Evolutionary conservation across 53 echinoderm and acorn worm species (phyloP).

Genomic region (Stichopus horrens): DNA sequence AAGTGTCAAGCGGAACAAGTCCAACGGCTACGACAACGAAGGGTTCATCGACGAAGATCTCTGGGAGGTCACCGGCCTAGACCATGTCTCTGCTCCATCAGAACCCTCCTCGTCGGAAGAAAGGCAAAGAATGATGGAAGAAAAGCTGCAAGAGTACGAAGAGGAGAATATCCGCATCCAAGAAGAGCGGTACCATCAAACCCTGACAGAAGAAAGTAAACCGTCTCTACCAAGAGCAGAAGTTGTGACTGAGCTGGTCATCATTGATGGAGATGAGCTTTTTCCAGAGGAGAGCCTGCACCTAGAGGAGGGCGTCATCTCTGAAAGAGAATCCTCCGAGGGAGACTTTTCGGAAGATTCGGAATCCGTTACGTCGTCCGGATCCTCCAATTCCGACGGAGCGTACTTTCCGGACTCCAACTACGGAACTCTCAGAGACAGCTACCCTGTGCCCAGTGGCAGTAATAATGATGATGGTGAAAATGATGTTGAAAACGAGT

Average conservation of each 20-base stretch:
- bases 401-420: conserved; percentile 24
- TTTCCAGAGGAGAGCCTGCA: neutral
- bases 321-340: neutral
- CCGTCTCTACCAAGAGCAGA: neutral
- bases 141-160: conserved; percentile 15
- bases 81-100: neutral
- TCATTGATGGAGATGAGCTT: conserved; percentile 10
- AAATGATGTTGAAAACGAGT: neutral
- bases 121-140: neutral
- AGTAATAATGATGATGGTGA: neutral
- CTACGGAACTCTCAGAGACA: conserved; percentile 13
- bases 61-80: conserved; percentile 29
- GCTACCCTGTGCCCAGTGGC: neutral
- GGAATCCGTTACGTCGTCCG: neutral
- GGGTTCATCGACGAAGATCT: neutral
- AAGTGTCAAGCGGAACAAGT: neutral
- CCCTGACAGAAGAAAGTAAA: neutral
- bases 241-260: conserved; percentile 14
- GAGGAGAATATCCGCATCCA: conserved; percentile 24
- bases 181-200: neutral
- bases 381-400: neutral
- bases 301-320: neutral
- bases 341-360: neutral
- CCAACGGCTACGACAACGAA: neutral
- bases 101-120: neutral